Evolutionary conservation across 1,140 invertebrate species (phyloP).

Genomic region (Stenopsyche tienmushanensis): DNA sequence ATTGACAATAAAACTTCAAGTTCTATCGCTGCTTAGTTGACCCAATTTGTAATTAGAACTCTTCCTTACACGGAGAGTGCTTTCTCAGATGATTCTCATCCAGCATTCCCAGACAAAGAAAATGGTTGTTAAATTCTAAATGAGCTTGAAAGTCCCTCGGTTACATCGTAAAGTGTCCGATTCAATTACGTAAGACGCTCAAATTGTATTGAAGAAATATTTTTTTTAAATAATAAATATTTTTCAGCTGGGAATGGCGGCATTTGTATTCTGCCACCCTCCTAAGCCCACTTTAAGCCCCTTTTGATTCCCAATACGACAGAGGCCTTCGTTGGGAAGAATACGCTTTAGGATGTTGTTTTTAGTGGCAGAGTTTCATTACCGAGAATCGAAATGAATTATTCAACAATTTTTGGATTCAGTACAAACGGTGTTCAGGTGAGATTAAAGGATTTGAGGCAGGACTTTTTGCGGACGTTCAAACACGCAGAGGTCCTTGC

Average conservation of each 20-base stretch:
- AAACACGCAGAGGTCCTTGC: no score
- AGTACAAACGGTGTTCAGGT: not conserved
- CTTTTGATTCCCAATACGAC: constrained; percentile 12
- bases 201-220: not conserved
- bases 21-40: no score
- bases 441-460: not conserved
- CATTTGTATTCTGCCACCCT: constrained; percentile 13
- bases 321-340: not conserved
- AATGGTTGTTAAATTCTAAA: no score
- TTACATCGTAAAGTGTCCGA: no score
- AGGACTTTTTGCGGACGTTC: not conserved
- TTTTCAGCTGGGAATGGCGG: no score
- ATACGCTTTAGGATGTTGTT: constrained; percentile 20
- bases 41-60: no score
- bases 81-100: no score
- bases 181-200: no score
- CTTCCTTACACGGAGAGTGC: no score
- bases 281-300: not conserved
- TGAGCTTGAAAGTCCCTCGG: no score
- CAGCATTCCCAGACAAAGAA: no score
- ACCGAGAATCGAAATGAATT: constrained; percentile 22
- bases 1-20: no score
- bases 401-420: constrained; percentile 4
- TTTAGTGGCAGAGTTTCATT: constrained; percentile 26
- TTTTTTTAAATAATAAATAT: not conserved